Evolutionary conservation across 2,888 invertebrate species (phyloP), one percentile per base, ranked within the genome.

Genomic region (Podabrus alpinus): DNA sequence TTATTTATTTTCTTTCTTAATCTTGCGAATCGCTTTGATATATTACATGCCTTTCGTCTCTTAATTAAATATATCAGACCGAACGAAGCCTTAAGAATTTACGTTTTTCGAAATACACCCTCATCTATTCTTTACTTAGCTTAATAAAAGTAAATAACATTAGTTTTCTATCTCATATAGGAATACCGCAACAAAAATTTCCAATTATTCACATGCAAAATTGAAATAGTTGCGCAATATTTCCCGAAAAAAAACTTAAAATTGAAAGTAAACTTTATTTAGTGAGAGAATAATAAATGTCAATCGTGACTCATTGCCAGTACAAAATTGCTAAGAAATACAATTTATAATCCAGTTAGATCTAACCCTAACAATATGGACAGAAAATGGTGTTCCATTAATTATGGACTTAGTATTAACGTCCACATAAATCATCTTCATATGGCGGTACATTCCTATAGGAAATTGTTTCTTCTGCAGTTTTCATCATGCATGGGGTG

Each of bases 1-100:
- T 79, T 79, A 78, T 79, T 79, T 79, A 78, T 79, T 78, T 79
- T 76, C 78, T 77, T 78, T 76, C 78, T 77, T 79, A 80, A 79
- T 79, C 78, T 79, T 73, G 73, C 78, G 79, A 80, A 78, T 77
- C 79, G 66, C 77, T 79, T 79, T 80, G 80, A 80, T 80, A 80
- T 79, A 80, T 80, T 76, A 77, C 77, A 76, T 78, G 78, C 78
- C 79, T 77, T 79, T 79, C 77, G 77, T 77, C 75, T 79, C 79
- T 80, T 80, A 80, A 80, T 80, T 80, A 80, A 80, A 80, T 72
- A 72, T 72, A 74, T 77, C 73, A 71, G 72, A 17, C 59, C 21
- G 69, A 74, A 61, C 68, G 71, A 73, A 68, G 68, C 67, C 67
- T 60, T 69, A 70, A 62, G 72, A 72, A 66, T 59, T 72, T 70